Conservation (phyloP, 2,888 invertebrate genomes). For the Incurvaria masculella region DNA sequence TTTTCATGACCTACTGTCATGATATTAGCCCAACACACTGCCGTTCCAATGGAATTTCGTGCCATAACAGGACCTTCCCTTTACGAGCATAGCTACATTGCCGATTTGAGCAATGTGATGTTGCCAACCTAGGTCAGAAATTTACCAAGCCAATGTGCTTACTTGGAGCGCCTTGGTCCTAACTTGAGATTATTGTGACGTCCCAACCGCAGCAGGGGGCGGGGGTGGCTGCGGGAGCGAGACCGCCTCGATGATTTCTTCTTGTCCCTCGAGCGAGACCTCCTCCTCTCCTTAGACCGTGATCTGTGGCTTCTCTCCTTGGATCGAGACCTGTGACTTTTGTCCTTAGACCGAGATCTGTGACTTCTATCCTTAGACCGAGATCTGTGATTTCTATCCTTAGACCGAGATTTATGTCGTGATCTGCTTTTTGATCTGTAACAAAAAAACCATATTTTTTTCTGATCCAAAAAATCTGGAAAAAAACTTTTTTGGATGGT, state of each 20-base stretch:
- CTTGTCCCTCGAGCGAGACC: slow-evolving; percentile 22
- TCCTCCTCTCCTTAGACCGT: slow-evolving; percentile 22
- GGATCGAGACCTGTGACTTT: slow-evolving; percentile 22
- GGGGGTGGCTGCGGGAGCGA: slow-evolving; percentile 24
- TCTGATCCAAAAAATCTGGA: too few relatives aligned
- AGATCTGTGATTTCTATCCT: too few relatives aligned
- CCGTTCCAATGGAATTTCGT: too few relatives aligned
- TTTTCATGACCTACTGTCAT: too few relatives aligned
- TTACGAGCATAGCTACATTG: too few relatives aligned
- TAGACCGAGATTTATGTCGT: slow-evolving; percentile 26
- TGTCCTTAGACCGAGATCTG: slow-evolving; percentile 7
- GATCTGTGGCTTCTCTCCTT: slow-evolving; percentile 22
- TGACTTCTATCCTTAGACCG: too few relatives aligned
- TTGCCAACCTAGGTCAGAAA: too few relatives aligned
- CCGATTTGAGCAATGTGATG: too few relatives aligned
- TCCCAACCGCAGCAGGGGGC: slow-evolving; percentile 15
- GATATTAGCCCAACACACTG: too few relatives aligned
- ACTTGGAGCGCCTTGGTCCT: not conserved
- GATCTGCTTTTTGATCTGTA: slow-evolving; percentile 17
- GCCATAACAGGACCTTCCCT: too few relatives aligned
- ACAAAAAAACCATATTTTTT: not conserved
- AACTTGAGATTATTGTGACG: not conserved
- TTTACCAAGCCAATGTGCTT: too few relatives aligned
- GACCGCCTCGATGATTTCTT: slow-evolving; percentile 20
- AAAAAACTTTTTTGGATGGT: too few relatives aligned